Conservation (phyloP, 1,140 invertebrate genomes). For the Manduca sexta region DNA sequence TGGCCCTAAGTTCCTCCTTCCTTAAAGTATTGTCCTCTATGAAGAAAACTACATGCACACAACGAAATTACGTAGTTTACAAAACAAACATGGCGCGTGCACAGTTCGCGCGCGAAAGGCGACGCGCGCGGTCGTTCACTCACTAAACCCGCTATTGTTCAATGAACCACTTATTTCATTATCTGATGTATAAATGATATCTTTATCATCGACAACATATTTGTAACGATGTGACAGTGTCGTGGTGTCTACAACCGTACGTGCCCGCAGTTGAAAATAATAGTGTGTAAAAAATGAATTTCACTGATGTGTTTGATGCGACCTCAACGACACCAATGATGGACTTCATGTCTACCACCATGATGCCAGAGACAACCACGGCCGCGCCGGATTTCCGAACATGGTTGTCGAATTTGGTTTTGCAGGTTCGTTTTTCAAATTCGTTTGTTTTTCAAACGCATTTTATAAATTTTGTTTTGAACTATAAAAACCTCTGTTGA, state of each 20-base stretch:
- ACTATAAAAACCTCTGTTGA: too few species aligned
- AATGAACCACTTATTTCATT: slow-evolving; percentile 22
- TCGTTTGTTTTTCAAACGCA: not conserved
- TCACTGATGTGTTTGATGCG: slow-evolving; percentile 27
- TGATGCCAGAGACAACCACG: slow-evolving; percentile 22
- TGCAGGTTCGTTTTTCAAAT: slow-evolving; percentile 37
- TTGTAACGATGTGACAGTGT: slow-evolving; percentile 11
- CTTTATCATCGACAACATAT: slow-evolving; percentile 18
- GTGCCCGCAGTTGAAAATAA: too few species aligned
- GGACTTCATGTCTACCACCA: slow-evolving; percentile 22
- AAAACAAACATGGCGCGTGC: slow-evolving; percentile 3
- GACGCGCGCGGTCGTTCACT: slow-evolving; percentile 24
- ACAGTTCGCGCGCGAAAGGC: slow-evolving; percentile 16
- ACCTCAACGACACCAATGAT: slow-evolving; percentile 14
- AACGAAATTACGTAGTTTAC: too few species aligned
- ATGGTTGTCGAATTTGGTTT: slow-evolving; percentile 40
- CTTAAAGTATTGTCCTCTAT: too few species aligned
- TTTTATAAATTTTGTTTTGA: too few species aligned
- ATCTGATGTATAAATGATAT: slow-evolving; percentile 42
- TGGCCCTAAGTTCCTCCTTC: too few species aligned
- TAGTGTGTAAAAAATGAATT: too few species aligned
- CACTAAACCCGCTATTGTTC: slow-evolving; percentile 5
- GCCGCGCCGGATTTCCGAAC: slow-evolving; percentile 27
- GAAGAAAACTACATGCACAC: too few species aligned
- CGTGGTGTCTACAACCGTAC: too few species aligned